phyloP scores from a whole-genome alignment of 2,113 vertebrate genomes.

The Anolis sagrei region DNA sequence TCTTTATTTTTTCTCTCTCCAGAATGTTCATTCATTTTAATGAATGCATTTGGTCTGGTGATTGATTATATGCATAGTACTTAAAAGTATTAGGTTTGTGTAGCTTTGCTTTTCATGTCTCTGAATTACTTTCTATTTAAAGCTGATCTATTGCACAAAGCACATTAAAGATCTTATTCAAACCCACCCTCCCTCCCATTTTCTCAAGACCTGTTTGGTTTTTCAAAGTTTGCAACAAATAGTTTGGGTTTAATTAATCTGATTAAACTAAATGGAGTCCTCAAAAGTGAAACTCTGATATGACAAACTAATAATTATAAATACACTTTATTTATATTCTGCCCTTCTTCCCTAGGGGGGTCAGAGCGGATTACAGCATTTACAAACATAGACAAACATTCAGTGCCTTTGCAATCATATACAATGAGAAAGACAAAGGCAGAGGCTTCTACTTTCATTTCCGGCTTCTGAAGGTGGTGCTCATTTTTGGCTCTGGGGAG shows the following conservation, averaged over 20 bases:
- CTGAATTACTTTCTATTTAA: constrained; percentile 65
- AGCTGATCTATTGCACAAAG: constrained; percentile 54
- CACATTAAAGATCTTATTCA: constrained; percentile 50
- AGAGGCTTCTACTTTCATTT: too few relatives aligned
- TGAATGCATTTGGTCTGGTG: constrained; percentile 49
- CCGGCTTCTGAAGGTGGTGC: too few relatives aligned
- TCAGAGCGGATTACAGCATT: too few relatives aligned
- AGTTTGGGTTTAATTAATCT: constrained; percentile 28
- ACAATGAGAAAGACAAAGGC: too few relatives aligned
- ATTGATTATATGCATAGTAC: constrained; percentile 52
- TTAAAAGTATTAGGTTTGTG: constrained; percentile 54
- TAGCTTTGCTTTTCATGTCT: constrained; percentile 62
- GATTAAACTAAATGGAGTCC: constrained; percentile 17
- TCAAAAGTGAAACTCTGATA: constrained; percentile 10
- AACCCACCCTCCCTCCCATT: too few relatives aligned
- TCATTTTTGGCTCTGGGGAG: too few relatives aligned
- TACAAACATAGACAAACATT: too few relatives aligned
- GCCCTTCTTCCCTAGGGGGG: too few relatives aligned
- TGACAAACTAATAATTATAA: too few relatives aligned
- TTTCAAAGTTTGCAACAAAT: background rate
- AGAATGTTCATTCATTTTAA: constrained; percentile 57
- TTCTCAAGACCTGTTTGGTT: background rate
- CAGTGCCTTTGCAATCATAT: too few relatives aligned
- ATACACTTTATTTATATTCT: too few relatives aligned
- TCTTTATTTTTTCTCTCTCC: constrained; percentile 59